Percentiles rank a stretch among this genome's conserved stretches.
These are phyloP conservation scores for Hypsibius dujardini DNA, from an alignment of 1,140 invertebrate genomes.

Conservation along the genomic window DNA sequence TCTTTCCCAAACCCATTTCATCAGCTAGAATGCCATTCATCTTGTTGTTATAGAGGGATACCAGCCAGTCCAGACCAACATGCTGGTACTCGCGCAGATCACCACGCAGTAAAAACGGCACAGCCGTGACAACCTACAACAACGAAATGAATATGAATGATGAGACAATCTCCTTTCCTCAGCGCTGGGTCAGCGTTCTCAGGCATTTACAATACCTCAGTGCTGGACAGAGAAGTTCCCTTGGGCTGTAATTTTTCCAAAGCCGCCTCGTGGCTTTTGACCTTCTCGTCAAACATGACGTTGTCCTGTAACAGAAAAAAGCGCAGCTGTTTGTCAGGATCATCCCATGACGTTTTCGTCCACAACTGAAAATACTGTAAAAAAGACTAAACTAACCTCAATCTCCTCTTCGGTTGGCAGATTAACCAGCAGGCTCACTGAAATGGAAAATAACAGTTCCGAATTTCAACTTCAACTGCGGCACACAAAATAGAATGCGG, in stretches of 20 bases:
- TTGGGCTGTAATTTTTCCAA: constrained; percentile 93
- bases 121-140: constrained; percentile 73
- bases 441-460: constrained; percentile 20
- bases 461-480: background rate
- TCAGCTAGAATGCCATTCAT: constrained; percentile 72
- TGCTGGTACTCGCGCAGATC: constrained; percentile 88
- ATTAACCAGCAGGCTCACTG: background rate
- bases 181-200: too few relatives aligned
- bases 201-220: too few relatives aligned
- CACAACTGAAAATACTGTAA: too few relatives aligned
- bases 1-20: constrained; percentile 74
- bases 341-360: too few relatives aligned
- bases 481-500: background rate
- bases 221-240: constrained; percentile 83
- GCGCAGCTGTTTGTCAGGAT: too few relatives aligned
- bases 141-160: too few relatives aligned
- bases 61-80: constrained; percentile 95
- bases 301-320: constrained; percentile 20
- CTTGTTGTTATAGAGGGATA: constrained; percentile 89
- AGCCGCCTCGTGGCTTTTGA: constrained; percentile 67
- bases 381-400: too few relatives aligned
- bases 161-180: too few relatives aligned
- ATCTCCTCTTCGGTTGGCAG: too few relatives aligned
- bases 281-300: constrained; percentile 35
- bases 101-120: constrained; percentile 83